Evolutionary conservation across 2,888 invertebrate genomes (phyloP).

Genomic region (Habroteleia sp.): DNA sequence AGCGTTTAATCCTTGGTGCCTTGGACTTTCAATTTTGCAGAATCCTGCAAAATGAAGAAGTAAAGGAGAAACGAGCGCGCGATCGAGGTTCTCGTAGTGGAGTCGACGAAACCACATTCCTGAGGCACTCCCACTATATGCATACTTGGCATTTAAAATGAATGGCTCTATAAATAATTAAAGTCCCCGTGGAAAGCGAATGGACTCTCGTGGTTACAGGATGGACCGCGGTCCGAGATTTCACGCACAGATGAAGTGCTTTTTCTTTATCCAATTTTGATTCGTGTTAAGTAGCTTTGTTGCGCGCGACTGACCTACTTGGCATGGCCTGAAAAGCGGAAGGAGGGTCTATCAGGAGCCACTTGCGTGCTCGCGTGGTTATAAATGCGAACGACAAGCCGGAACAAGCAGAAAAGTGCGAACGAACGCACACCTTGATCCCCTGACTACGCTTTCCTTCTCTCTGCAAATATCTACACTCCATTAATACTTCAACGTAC

Average conservation of each 20-base stretch:
- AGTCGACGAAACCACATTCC: slow-evolving; percentile 75
- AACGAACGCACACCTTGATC: slow-evolving; percentile 32
- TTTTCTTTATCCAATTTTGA: slow-evolving; percentile 59
- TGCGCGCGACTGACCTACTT: slow-evolving; percentile 68
- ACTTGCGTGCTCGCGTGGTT: slow-evolving; percentile 52
- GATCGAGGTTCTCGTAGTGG: slow-evolving; percentile 58
- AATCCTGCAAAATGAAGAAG: slow-evolving; percentile 64
- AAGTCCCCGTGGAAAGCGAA: slow-evolving; percentile 55
- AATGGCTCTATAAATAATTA: slow-evolving; percentile 63
- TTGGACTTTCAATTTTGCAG: slow-evolving; percentile 56
- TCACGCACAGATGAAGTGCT: slow-evolving; percentile 30
- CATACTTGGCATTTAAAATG: slow-evolving; percentile 65
- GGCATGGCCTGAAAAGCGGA: slow-evolving; percentile 67
- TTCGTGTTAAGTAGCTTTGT: slow-evolving; percentile 64
- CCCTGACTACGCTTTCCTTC: not conserved
- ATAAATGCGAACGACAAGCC: slow-evolving; percentile 58
- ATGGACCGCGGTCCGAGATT: slow-evolving; percentile 27
- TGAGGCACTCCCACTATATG: slow-evolving; percentile 73
- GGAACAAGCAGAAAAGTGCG: slow-evolving; percentile 58
- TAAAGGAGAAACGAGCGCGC: slow-evolving; percentile 68
- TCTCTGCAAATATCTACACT: not conserved
- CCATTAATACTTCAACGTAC: not conserved
- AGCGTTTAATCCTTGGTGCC: slow-evolving; percentile 2
- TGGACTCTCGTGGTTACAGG: slow-evolving; percentile 11
- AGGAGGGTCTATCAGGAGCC: slow-evolving; percentile 65